Percentiles rank a stretch among this genome's conserved stretches.
phyloP scores from a whole-genome alignment of 2,113 vertebrate species.

The Anarhynchus alexandrinus region DNA sequence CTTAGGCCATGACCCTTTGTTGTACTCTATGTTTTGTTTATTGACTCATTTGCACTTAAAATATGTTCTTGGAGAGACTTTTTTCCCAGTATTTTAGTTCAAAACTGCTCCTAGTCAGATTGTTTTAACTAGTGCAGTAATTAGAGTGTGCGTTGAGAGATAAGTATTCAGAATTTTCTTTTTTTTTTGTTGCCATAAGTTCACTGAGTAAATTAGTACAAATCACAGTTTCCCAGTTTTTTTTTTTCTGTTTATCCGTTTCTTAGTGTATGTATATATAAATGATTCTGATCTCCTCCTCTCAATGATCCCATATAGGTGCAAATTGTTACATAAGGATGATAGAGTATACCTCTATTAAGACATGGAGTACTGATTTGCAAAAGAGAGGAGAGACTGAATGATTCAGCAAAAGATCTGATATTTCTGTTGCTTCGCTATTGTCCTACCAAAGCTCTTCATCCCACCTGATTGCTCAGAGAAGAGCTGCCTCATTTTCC shows the following conservation, averaged over 20 bases:
- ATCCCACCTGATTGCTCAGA: background rate
- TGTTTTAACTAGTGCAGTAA: background rate
- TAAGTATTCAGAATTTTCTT: background rate
- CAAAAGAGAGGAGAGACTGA: background rate
- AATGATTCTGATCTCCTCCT: background rate
- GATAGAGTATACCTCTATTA: background rate
- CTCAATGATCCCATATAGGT: background rate
- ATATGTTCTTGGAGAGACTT: background rate
- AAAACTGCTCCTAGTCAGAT: background rate
- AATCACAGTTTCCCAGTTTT: background rate
- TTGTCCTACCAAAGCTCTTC: background rate
- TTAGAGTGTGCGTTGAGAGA: background rate
- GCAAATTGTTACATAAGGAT: background rate
- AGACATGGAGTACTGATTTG: background rate
- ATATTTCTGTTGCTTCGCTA: background rate
- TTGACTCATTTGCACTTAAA: conserved; percentile 11
- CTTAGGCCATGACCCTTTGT: background rate
- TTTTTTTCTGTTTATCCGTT: background rate
- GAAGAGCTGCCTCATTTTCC: background rate
- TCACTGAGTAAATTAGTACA: background rate
- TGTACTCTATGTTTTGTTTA: background rate
- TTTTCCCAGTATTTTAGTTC: background rate
- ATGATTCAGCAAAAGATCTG: background rate
- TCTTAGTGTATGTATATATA: background rate
- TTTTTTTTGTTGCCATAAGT: background rate